Evolutionary conservation across 1,140 invertebrate species (phyloP), one percentile per base, ranked within the genome.

Genomic region (Bombus polaris): DNA sequence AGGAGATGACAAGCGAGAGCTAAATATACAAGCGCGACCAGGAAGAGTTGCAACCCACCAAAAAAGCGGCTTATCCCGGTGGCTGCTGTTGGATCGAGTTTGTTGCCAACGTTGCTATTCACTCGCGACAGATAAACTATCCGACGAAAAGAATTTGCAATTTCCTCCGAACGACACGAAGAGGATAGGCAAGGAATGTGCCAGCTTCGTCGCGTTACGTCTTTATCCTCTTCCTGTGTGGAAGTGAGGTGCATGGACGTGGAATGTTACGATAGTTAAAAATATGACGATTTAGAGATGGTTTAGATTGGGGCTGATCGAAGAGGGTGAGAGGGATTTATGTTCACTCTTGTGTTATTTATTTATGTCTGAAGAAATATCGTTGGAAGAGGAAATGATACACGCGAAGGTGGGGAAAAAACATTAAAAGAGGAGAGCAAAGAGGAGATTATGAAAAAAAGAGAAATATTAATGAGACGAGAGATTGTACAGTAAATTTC

Each of bases 31-130:
- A 77, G 39, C 70, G 39, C 37, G 37, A 32, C 57, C 57, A 42
- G 37, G 37, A 44, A 35, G 65, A 73, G 83, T 74, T 57, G 32
- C 70, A 35, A n/a, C 44, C 15, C 32, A 66, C n/a, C 5, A 66
- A 62, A 86, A 88, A 81, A 83, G 35, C 72, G 75, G 84, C 74
- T 88, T 86, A 88, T 86, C 84, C 87, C n/a, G 35, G 18, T 32
- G 70, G 25, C 25, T 44, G 59, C 37, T 32, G 59, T 42, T 81
- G 73, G 76, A 85, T 89, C 79, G 87, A 89, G 83, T 77, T 83
- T 73, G 59, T 59, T 78, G 59, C 83, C 39, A 53, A 42, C 68
- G 59, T 66, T 39, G 72, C 53, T 75, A 44, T 77, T 82, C 68
- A 47, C 28, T 59, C 32, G 66, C 57, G 37, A 6, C 53, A 71